Evolutionary conservation across 2,797 vertebrate species (phyloP).

Genomic region (Pygocentrus nattereri): DNA sequence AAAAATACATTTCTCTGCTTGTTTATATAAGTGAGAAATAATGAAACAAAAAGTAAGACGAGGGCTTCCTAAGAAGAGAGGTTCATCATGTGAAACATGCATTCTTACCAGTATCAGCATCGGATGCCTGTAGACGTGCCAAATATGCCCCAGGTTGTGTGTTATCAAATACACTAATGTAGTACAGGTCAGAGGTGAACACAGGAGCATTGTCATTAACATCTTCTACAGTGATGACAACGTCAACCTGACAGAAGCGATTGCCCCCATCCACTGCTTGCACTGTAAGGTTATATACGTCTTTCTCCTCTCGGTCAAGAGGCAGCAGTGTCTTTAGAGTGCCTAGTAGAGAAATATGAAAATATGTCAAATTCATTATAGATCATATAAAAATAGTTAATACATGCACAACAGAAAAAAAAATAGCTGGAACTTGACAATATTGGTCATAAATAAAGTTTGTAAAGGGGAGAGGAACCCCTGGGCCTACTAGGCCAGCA

Average conservation of each 20-base stretch:
- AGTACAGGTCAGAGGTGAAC: slow-evolving; percentile 80
- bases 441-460: no score
- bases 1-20: no score
- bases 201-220: slow-evolving; percentile 85
- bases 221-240: slow-evolving; percentile 81
- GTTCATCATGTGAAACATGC: neutral
- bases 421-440: no score
- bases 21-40: no score
- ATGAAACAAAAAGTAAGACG: neutral
- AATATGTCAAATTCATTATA: neutral
- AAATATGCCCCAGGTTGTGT: slow-evolving; percentile 81
- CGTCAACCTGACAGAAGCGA: slow-evolving; percentile 76
- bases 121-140: slow-evolving; percentile 82
- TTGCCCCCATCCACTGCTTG: slow-evolving; percentile 82
- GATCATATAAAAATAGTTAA: neutral
- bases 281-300: slow-evolving; percentile 75
- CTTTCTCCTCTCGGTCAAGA: slow-evolving; percentile 83
- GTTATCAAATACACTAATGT: slow-evolving; percentile 83
- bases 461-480: no score
- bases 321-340: slow-evolving; percentile 79
- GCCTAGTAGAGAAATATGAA: slow-evolving; percentile 69
- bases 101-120: slow-evolving; percentile 80
- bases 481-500: no score
- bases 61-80: neutral
- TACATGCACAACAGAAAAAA: neutral